These are phyloP conservation scores for Bellardia pandia DNA, from an alignment of 2,888 invertebrate species.

Conservation along the genomic window DNA sequence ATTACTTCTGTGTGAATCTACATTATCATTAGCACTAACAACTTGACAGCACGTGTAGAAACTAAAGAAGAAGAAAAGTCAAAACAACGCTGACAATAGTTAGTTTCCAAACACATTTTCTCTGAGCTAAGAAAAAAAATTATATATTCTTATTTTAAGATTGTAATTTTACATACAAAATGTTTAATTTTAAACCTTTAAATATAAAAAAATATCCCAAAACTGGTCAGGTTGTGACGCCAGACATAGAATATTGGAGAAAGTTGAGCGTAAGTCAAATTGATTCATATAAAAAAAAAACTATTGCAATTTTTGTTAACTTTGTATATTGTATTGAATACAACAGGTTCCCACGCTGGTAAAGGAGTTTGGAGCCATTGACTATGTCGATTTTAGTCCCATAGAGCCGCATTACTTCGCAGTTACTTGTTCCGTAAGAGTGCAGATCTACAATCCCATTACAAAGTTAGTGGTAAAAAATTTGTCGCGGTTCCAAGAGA, in stretches of 20 bases:
- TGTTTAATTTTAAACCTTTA: slow-evolving; percentile 78
- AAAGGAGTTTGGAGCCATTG: slow-evolving; percentile 96
- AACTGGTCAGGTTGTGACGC: slow-evolving; percentile 86
- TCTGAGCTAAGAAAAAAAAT: background rate
- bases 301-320: background rate
- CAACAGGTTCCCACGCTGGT: slow-evolving; percentile 91
- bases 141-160: background rate
- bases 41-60: slow-evolving; percentile 58
- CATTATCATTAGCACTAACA: background rate
- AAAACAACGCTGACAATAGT: slow-evolving; percentile 47
- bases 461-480: slow-evolving; percentile 93
- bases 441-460: slow-evolving; percentile 94
- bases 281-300: background rate
- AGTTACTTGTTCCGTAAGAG: slow-evolving; percentile 95
- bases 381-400: slow-evolving; percentile 95
- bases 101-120: background rate
- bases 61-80: slow-evolving; percentile 50
- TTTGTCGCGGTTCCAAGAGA: slow-evolving; percentile 92
- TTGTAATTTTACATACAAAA: slow-evolving; percentile 41
- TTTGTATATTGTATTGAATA: background rate
- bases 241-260: slow-evolving; percentile 95
- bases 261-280: slow-evolving; percentile 89
- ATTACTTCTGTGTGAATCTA: background rate
- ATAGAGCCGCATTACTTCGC: slow-evolving; percentile 95
- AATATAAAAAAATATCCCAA: slow-evolving; percentile 80